Base-by-base conservation (phyloP, 53 echinoderm and acorn worm species). In the Luidia sarsii region DNA sequence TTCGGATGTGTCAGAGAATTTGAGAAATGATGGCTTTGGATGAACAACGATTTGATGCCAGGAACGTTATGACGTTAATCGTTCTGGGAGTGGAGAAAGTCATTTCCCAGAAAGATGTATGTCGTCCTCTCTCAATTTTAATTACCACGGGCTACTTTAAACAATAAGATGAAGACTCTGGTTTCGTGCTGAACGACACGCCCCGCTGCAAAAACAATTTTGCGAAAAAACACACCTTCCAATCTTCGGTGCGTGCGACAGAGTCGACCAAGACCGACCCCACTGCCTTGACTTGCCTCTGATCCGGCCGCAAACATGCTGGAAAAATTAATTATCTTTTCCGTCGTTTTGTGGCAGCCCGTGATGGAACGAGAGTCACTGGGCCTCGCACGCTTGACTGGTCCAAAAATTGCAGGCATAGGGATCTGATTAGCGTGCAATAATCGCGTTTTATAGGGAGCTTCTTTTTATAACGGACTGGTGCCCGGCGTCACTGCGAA, bases 391-490 rank as follows among this genome's bases (percentile, higher is more conserved):
- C 62, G 77, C 77, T 77, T 77, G 43, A 22, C 45, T 29, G 77
- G 57, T 74, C 61, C n/a, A 77, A 45, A 77, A 60, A 60, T 77
- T 60, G 48, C 61, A 43, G 46, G 77, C 77, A 61, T 39, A 61
- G 23, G 35, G 77, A 77, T 77, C 43, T 77, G 62, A 77, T 77
- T 77, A 77, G 62, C 9, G 30, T 2, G 25, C 48, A 77, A 61
- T 77, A 77, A 77, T 77, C 62, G 45, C 43, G 46, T 77, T 29
- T 59, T 77, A 48, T 29, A 31, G 43, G 43, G 60, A 43, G 35
- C 30, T 36, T 60, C 30, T 23, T 20, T 48, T 69, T 69, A 7
- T 41, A 11, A 11, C 70, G 70, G 60, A 60, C 45, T 62, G 77
- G 61, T 48, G 62, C 28, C 60, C 57, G 33, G 45, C 21, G 25